Evolutionary conservation across 2,113 vertebrate genomes (phyloP).

Genomic region (Chrysemys picta): DNA sequence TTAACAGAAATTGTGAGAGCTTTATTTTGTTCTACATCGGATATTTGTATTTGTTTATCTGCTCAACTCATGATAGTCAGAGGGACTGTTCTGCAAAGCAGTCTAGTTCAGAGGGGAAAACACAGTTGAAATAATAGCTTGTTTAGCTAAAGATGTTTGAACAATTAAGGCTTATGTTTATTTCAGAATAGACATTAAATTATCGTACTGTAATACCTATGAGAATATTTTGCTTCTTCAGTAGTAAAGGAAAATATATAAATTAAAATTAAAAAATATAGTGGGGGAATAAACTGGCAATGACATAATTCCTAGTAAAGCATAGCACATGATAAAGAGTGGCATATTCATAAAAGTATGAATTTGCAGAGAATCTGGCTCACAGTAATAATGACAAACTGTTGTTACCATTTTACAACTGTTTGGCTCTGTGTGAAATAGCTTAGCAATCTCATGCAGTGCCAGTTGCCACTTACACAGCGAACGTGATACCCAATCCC

Average conservation of each 20-base stretch:
- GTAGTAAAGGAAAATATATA: constrained; percentile 10
- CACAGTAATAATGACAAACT: neutral
- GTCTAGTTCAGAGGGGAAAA: neutral
- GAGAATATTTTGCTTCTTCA: neutral
- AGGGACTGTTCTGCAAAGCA: neutral
- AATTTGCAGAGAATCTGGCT: neutral
- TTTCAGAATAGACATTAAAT: constrained; percentile 49
- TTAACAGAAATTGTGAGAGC: neutral
- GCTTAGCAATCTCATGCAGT: neutral
- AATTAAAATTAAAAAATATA: neutral
- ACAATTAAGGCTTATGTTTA: constrained; percentile 3
- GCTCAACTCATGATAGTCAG: neutral
- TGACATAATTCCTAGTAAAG: neutral
- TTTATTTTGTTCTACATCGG: neutral
- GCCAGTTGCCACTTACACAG: neutral
- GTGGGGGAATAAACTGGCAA: neutral
- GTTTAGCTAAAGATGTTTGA: neutral
- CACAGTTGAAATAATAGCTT: neutral
- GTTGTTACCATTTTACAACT: rapidly evolving
- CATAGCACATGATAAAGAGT: neutral
- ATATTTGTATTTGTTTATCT: neutral
- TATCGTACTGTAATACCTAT: neutral
- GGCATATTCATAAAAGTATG: neutral
- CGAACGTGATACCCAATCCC: neutral
- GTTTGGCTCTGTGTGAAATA: neutral